Evolutionary conservation across 2,797 vertebrate species (phyloP), one percentile per base, ranked within the genome.

Genomic region (Enteromius argenteus): DNA sequence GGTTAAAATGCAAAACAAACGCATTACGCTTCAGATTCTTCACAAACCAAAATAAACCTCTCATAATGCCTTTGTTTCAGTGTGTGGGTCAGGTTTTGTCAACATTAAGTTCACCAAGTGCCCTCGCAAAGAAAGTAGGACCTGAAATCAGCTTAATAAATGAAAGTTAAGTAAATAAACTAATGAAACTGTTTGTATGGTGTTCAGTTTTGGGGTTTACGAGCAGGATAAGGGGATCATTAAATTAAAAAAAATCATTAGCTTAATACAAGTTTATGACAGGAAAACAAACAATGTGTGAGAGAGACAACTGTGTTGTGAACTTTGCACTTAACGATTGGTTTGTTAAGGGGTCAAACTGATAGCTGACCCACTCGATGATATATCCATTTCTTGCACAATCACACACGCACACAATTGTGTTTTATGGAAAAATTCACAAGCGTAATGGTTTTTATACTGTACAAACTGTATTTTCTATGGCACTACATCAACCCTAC

Each of bases 1-100:
- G 9, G 42, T 5, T 58, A 53, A 79, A 73, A 80, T 83, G 62
- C 37, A 62, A 75, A 37, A 86, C 44, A 79, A 81, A 62, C 37
- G 30, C 69, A 80, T 37, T 68, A 6, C 14, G n/a, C 27, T 58
- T 35, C 37, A 68, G 75, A 77, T 79, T 44, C 62, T 84, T 80
- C 44, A 11, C 19, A 44, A 60, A 30, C 44, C 27, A 73, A 32
- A 58, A 79, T 39, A 79, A 72, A 79, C 67, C 66, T 79, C 32
- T 32, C 74, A 53, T 39, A 56, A 46, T 35, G 32, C 53, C 21
- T 76, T 13, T 86, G 53, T 66, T 75, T 78, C 21, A 11, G 44
- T 46, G 71, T 69, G 62, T 69, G 32, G 35, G 11, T 27, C 68
- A 80, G 23, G 21, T 19, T 83, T 23, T 76, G 56, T 30, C 13